These are phyloP conservation scores for Doris montereyensis DNA, from an alignment of 2,888 invertebrate genomes.

Conservation along the genomic window DNA sequence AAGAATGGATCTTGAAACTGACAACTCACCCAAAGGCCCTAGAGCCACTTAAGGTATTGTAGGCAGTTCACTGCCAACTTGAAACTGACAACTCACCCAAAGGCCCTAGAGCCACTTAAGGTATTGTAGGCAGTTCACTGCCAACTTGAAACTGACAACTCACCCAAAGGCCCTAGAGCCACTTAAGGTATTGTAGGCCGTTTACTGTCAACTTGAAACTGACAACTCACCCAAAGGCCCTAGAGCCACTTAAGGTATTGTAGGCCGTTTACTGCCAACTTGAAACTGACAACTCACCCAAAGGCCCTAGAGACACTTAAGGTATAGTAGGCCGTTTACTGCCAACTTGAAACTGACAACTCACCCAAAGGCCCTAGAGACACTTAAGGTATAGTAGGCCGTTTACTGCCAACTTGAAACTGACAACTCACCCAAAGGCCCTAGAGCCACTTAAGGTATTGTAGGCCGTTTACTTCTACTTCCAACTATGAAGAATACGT, in stretches of 20 bases:
- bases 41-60: conserved; percentile 43
- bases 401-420: too few species aligned
- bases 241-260: conserved; percentile 46
- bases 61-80: conserved; percentile 14
- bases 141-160: conserved; percentile 47
- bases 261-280: too few species aligned
- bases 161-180: conserved; percentile 50
- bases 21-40: conserved; percentile 51
- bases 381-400: too few species aligned
- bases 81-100: conserved; percentile 49
- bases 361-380: too few species aligned
- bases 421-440: too few species aligned
- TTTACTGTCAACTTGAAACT: conserved; percentile 41
- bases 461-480: too few species aligned
- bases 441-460: too few species aligned
- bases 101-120: conserved; percentile 47
- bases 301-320: too few species aligned
- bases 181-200: conserved; percentile 32
- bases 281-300: background rate
- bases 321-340: too few species aligned
- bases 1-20: conserved; percentile 52
- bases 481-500: too few species aligned
- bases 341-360: background rate
- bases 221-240: conserved; percentile 49
- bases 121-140: background rate